phyloP scores from a whole-genome alignment of 2,113 vertebrate genomes.

The Theropithecus gelada region DNA sequence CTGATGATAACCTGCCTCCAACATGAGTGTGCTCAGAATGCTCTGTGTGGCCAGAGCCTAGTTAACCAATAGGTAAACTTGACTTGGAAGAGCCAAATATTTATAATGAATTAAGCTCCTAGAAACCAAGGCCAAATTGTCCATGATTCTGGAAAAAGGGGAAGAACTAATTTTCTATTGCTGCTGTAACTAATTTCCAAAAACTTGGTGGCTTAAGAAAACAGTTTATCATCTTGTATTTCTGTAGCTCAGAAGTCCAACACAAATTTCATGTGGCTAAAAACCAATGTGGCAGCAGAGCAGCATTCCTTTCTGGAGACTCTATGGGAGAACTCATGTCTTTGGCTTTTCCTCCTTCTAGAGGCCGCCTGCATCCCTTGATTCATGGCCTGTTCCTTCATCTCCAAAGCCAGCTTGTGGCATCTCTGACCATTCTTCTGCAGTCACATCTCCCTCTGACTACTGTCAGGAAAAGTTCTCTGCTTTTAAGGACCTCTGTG shows the following conservation, averaged over 20 bases:
- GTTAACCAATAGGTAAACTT: not conserved
- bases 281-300: slow-evolving; percentile 78
- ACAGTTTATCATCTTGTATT: not conserved
- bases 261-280: slow-evolving; percentile 72
- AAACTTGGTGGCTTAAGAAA: not conserved
- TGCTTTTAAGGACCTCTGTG: not conserved
- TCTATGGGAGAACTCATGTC: not conserved
- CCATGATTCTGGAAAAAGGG: not conserved
- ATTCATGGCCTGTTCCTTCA: not conserved
- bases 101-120: not conserved
- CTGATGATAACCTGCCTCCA: not conserved
- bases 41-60: not conserved
- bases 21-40: not conserved
- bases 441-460: not conserved
- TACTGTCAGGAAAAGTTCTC: not conserved
- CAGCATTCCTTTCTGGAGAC: not conserved
- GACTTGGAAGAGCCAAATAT: slow-evolving; percentile 44
- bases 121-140: not conserved
- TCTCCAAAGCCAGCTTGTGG: not conserved
- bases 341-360: not conserved
- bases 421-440: not conserved
- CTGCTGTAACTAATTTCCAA: not conserved
- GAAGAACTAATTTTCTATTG: not conserved
- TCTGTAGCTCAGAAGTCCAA: not conserved
- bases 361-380: not conserved